Percentiles rank a stretch among this genome's conserved stretches.
Conservation (phyloP, 2,888 invertebrate genomes). For the Nycteola revayana region DNA sequence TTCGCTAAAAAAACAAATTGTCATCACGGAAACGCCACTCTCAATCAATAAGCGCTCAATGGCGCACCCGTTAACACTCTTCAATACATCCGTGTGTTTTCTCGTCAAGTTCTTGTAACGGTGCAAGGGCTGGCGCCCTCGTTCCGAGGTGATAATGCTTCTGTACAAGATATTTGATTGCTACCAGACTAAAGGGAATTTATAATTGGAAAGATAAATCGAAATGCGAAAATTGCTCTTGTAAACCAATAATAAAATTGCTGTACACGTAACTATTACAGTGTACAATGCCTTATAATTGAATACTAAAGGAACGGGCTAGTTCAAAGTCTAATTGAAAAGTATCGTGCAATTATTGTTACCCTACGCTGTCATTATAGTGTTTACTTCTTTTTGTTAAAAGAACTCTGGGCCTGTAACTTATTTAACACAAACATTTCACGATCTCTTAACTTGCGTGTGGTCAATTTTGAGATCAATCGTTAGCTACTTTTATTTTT, state of each 20-base stretch:
- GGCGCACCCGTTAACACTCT: slow-evolving; percentile 10
- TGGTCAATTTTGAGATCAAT: no score
- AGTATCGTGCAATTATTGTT: not conserved
- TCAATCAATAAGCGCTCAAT: slow-evolving; percentile 11
- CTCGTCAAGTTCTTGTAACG: slow-evolving; percentile 56
- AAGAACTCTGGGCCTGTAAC: no score
- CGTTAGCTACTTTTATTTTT: not conserved
- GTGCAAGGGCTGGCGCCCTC: slow-evolving; percentile 53
- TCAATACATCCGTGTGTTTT: slow-evolving; percentile 45
- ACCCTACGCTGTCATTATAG: no score
- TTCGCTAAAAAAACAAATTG: slow-evolving; percentile 6
- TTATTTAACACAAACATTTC: no score
- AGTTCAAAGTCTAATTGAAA: slow-evolving; percentile 3
- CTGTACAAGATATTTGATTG: slow-evolving; percentile 50
- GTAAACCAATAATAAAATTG: slow-evolving; percentile 15
- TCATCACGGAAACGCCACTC: slow-evolving; percentile 18
- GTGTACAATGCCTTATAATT: slow-evolving; percentile 14
- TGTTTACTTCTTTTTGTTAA: no score
- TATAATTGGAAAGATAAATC: slow-evolving; percentile 52
- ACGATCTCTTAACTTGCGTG: no score
- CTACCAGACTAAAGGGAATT: slow-evolving; percentile 41
- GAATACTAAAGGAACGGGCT: slow-evolving; percentile 15
- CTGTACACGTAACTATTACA: slow-evolving; percentile 13
- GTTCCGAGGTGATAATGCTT: slow-evolving; percentile 66
- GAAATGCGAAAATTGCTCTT: slow-evolving; percentile 31